Evolutionary conservation across 1,140 invertebrate genomes (phyloP).

Genomic region (Caenorhabditis remanei): DNA sequence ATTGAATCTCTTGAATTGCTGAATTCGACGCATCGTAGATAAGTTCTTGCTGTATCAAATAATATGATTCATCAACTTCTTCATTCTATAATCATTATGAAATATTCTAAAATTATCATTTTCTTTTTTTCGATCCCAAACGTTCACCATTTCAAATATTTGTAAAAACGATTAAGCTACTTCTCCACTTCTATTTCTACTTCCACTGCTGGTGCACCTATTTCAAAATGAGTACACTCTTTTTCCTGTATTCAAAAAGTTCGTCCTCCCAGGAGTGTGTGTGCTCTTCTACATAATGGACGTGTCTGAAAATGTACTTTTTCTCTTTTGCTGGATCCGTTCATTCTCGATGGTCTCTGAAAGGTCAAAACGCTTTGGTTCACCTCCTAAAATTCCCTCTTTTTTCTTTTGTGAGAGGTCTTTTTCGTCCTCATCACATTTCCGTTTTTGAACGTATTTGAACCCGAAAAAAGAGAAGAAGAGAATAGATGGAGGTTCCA

Average conservation of each 20-base stretch:
- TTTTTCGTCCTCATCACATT: not conserved
- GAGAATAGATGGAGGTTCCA: not conserved
- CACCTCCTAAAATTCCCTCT: not conserved
- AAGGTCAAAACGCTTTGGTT: not conserved
- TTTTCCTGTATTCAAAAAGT: constrained; percentile 20
- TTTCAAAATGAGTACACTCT: constrained; percentile 21
- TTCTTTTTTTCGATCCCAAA: not conserved
- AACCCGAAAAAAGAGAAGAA: not conserved
- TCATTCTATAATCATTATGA: not conserved
- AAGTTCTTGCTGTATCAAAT: too few relatives aligned
- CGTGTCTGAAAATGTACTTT: not conserved
- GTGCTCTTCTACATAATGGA: constrained; percentile 3
- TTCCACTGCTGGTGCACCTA: not conserved
- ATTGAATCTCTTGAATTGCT: too few relatives aligned
- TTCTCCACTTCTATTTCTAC: not conserved
- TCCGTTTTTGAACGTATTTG: constrained; percentile 38
- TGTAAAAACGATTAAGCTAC: constrained; percentile 14
- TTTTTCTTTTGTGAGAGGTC: not conserved
- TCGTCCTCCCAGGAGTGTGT: not conserved
- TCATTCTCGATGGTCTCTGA: not conserved
- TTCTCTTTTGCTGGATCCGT: not conserved
- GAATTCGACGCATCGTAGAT: too few relatives aligned
- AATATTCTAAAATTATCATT: not conserved
- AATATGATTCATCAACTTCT: too few relatives aligned
- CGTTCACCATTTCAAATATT: constrained; percentile 2